Evolutionary conservation across 2,797 vertebrate genomes (phyloP), one percentile per base, ranked within the genome.

Genomic region (Myripristis jacobus): DNA sequence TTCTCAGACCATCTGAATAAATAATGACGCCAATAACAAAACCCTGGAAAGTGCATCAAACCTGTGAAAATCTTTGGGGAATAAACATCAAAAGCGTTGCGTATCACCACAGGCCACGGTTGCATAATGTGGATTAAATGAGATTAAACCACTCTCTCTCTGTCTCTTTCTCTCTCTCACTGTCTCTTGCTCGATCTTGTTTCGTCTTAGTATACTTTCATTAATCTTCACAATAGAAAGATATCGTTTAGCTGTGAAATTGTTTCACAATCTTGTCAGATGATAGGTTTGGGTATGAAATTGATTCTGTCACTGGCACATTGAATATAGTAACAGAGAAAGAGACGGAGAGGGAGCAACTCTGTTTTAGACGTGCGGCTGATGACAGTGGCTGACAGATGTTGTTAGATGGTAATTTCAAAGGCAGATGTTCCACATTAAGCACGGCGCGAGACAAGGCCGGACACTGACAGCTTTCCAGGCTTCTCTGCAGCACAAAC

Each of bases 381-480:
- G 57, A 68, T 36, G 70, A 65, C 67, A 38, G 48, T 27, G 7
- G 46, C 29, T 72, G 70, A 65, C 77, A 62, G 73, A 75, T 10
- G 2, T 48, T 2, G 15, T 79, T 80, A 73, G 59, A 86, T 81
- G 75, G 84, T 83, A 63, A 73, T 59, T 69, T 75, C 56, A 5
- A 6, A 75, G 73, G 66, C 88, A 89, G 81, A 84, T 91, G 89
- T 82, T 89, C 21, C 47, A 69, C 80, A 86, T 90, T 80, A 83
- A 80, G 73, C 50, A 48, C 58, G 67, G 69, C 60, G 72, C 84
- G 84, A 71, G 73, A 73, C 38, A 36, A 64, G 52, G 47, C 50
- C 55, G 73, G 74, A 77, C 80, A 80, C 61, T 55, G 72, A 57
- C 53, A 78, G 16, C 41, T 67, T 41, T 69, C 63, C 27, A 7